Percentiles rank a stretch among this genome's conserved stretches.
Conservation (phyloP, 1,140 invertebrate genomes). For the Helicoverpa zea region DNA sequence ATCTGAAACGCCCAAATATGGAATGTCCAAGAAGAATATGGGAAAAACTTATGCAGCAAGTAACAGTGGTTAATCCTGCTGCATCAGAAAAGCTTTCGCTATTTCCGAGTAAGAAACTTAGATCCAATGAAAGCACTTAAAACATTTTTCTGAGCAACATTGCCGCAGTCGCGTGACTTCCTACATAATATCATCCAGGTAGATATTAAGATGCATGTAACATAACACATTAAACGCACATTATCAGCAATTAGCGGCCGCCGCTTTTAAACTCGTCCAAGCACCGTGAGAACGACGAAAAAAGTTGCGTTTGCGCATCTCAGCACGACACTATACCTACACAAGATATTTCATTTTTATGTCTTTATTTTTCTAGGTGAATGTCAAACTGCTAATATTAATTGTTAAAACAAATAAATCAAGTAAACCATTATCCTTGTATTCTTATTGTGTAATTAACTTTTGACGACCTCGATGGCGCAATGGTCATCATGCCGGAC, state of each 20-base stretch:
- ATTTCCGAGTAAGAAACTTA: not conserved
- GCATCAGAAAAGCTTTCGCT: not conserved
- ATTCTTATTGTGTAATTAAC: too few species aligned
- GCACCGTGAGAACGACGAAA: conserved; percentile 43
- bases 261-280: conserved; percentile 38
- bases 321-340: not conserved
- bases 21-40: too few species aligned
- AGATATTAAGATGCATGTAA: conserved; percentile 48
- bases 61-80: too few species aligned
- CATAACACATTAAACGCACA: conserved; percentile 46
- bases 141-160: not conserved
- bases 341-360: not conserved
- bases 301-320: conserved; percentile 23
- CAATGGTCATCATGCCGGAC: too few species aligned
- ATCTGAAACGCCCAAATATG: too few species aligned
- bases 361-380: not conserved
- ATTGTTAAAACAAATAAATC: too few species aligned
- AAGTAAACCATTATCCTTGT: too few species aligned
- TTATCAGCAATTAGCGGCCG: conserved; percentile 44
- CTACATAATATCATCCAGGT: conserved; percentile 26
- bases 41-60: too few species aligned
- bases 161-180: conserved; percentile 11
- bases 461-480: too few species aligned
- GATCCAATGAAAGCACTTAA: not conserved
- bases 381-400: not conserved